Conservation (phyloP, 2,888 invertebrate species). For the Microctonus aethiopoides region DNA sequence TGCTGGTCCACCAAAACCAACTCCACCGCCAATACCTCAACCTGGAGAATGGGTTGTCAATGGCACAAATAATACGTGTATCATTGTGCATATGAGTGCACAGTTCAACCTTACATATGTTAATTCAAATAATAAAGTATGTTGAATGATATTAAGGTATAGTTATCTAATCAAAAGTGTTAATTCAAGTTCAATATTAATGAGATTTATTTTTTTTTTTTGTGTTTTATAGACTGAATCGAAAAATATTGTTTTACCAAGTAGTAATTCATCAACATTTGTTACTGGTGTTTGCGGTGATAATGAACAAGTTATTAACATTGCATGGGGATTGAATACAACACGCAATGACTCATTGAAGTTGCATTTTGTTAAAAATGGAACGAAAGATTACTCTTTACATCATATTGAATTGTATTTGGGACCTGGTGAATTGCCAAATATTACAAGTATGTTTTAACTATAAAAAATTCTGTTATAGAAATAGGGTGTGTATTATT, state of each 20-base stretch:
- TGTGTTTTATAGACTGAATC: conserved; percentile 59
- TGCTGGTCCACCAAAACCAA: conserved; percentile 50
- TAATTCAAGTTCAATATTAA: neutral
- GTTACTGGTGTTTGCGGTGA: conserved; percentile 65
- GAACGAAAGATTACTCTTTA: conserved; percentile 52
- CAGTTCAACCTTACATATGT: conserved; percentile 73
- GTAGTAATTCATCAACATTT: too few species aligned
- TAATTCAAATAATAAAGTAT: conserved; percentile 62
- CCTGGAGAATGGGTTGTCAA: conserved; percentile 69
- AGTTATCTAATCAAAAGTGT: neutral
- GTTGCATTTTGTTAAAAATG: conserved; percentile 67
- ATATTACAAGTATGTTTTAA: conserved; percentile 51
- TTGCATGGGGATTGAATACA: conserved; percentile 64
- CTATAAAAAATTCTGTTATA: neutral
- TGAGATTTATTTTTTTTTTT: conserved; percentile 12
- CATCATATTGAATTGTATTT: conserved; percentile 54
- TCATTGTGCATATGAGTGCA: conserved; percentile 75
- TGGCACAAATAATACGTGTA: conserved; percentile 71
- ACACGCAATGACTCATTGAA: conserved; percentile 53
- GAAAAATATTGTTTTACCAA: conserved; percentile 65
- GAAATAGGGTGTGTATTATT: neutral
- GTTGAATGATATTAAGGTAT: conserved; percentile 18
- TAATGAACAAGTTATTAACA: conserved; percentile 58
- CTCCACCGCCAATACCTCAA: conserved; percentile 46
- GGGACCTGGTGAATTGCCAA: conserved; percentile 59